phyloP scores from a whole-genome alignment of 2,888 invertebrate species.

The Macrophya annulata region DNA sequence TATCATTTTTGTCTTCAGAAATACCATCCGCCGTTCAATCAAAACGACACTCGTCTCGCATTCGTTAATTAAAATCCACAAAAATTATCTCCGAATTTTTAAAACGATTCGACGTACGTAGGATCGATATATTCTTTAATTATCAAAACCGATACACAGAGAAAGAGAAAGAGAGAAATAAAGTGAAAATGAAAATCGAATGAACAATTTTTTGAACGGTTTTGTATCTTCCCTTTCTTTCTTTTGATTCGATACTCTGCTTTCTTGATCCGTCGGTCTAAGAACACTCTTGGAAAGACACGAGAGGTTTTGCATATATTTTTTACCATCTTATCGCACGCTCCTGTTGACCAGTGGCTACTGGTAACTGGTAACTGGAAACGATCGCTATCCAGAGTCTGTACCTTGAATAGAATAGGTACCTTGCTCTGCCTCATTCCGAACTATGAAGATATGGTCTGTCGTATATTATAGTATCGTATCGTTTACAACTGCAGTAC shows the following conservation, averaged over 20 bases:
- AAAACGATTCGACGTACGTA: not conserved
- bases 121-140: not conserved
- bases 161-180: not conserved
- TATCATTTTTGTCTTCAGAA: constrained; percentile 10
- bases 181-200: not conserved
- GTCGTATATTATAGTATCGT: not conserved
- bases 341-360: not conserved
- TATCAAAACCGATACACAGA: not conserved
- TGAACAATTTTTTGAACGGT: not conserved
- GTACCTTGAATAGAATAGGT: not conserved
- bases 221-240: not conserved
- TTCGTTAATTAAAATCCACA: not conserved
- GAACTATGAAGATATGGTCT: constrained; percentile 9
- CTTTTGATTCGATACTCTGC: no score
- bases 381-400: not conserved
- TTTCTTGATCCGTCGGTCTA: not conserved
- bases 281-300: not conserved
- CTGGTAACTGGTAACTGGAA: not conserved
- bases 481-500: not conserved
- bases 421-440: not conserved
- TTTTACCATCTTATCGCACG: not conserved
- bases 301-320: not conserved
- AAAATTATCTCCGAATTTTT: not conserved
- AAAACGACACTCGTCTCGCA: not conserved
- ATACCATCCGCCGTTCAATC: not conserved